Percentiles rank a stretch among this genome's conserved stretches.
Conservation (phyloP, 2,888 invertebrate genomes). For the Sminthurides aquaticus region DNA sequence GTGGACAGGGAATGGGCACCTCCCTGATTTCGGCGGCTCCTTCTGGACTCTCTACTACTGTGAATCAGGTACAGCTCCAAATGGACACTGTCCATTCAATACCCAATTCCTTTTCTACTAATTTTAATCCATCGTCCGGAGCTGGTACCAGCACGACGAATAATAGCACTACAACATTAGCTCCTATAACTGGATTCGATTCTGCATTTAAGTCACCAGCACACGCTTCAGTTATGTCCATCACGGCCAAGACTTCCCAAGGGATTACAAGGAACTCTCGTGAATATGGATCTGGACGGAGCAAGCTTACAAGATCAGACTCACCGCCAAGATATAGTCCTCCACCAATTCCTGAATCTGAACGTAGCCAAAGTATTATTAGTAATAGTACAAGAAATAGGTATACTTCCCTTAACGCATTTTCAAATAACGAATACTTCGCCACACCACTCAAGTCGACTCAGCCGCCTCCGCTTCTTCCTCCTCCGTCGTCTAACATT, state of each 20-base stretch:
- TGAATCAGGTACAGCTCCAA: not conserved
- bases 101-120: constrained; percentile 41
- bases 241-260: constrained; percentile 20
- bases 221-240: constrained; percentile 27
- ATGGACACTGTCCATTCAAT: constrained; percentile 22
- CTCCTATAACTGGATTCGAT: constrained; percentile 18
- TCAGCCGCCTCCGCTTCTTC: constrained; percentile 7
- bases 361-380: constrained; percentile 1
- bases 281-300: not conserved
- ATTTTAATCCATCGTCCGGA: constrained; percentile 36
- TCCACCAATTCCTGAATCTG: constrained; percentile 34
- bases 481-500: constrained; percentile 23
- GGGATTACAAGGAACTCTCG: not conserved
- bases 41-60: not conserved
- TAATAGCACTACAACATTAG: not conserved
- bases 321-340: constrained; percentile 41
- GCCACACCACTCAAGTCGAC: not conserved
- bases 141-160: constrained; percentile 52
- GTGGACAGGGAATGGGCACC: not conserved
- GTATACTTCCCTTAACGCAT: not conserved
- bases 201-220: constrained; percentile 27
- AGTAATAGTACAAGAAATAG: not conserved
- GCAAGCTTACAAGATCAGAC: constrained; percentile 11
- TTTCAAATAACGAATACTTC: constrained; percentile 34
- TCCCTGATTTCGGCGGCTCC: not conserved